A percentile compares a stretch with the other conserved stretches of the same genome.
These are phyloP conservation scores for Alsophila aescularia DNA, from an alignment of 2,888 invertebrate species.

Conservation along the genomic window DNA sequence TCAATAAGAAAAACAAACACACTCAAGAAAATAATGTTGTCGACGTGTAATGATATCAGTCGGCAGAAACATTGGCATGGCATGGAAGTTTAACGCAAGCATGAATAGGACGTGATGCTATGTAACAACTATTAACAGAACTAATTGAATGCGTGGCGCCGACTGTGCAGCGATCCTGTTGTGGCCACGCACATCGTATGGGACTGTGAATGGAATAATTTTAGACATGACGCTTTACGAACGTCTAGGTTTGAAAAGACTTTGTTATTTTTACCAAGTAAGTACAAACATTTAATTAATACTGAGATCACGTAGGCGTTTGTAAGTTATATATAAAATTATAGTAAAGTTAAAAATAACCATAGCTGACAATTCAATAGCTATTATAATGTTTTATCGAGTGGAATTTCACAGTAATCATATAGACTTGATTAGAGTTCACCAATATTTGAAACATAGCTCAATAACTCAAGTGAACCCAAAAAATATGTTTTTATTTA, in stretches of 20 bases:
- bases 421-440: no score
- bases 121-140: constrained; percentile 51
- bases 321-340: no score
- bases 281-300: not conserved
- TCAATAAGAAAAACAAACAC: not conserved
- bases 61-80: constrained; percentile 16
- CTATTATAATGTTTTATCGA: not conserved
- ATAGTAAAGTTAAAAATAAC: constrained; percentile 1
- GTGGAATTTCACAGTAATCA: no score
- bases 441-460: no score
- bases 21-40: not conserved
- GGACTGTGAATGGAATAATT: constrained; percentile 55
- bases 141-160: constrained; percentile 57
- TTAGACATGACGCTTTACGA: constrained; percentile 50
- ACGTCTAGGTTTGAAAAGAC: constrained; percentile 33
- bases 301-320: constrained; percentile 3
- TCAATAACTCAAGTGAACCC: no score
- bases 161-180: constrained; percentile 50
- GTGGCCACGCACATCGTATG: constrained; percentile 45
- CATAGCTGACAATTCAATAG: constrained; percentile 2
- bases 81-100: constrained; percentile 32
- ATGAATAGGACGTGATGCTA: constrained; percentile 53
- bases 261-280: not conserved
- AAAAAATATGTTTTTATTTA: no score
- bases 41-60: constrained; percentile 15